Evolutionary conservation across 1,140 invertebrate species (phyloP), one percentile per base, ranked within the genome.

Genomic region (Watersipora subatra): DNA sequence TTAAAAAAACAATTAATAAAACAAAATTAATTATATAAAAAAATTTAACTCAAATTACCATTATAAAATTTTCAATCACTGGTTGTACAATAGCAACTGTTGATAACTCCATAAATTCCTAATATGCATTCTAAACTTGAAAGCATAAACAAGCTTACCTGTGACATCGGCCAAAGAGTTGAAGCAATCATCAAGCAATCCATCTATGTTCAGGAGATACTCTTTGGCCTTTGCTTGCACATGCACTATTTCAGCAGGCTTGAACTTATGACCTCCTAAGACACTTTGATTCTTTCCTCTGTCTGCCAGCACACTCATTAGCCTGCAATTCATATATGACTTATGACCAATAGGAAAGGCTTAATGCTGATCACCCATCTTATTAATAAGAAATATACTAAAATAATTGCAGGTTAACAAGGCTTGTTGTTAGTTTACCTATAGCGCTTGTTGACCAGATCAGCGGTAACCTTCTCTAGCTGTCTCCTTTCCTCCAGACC

Each of bases 401-500:
- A n/a, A n/a, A n/a, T n/a, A n/a, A n/a, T n/a, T n/a, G n/a, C n/a
- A n/a, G n/a, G n/a, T n/a, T n/a, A n/a, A n/a, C n/a, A n/a, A n/a
- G n/a, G n/a, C n/a, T n/a, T n/a, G n/a, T n/a, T n/a, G n/a, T n/a
- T n/a, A n/a, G n/a, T 7, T 46, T 67, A 75, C 73, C 73, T 75
- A 66, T 80, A 78, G 34, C 78, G 67, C 55, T 76, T 76, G 69
- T 79, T 81, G 67, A 77, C 72, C 61, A 81, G 74, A 64, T 77
- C 75, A 73, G 72, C 74, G 58, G 77, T 73, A 2, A 79, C 68
- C 65, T 73, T 77, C 69, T 80, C 78, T n/a, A 81, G 61, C 61
- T 75, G 71, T 68, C 75, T 66, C 25, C 78, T 62, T 65, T 79
- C 75, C 58, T 79, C 76, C 58, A 81, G 66, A 1, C 78, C 78